A percentile compares a stretch with the other conserved stretches of the same genome.
Evolutionary conservation across 2,888 invertebrate species (phyloP).

Genomic region (Oligia latruncula): DNA sequence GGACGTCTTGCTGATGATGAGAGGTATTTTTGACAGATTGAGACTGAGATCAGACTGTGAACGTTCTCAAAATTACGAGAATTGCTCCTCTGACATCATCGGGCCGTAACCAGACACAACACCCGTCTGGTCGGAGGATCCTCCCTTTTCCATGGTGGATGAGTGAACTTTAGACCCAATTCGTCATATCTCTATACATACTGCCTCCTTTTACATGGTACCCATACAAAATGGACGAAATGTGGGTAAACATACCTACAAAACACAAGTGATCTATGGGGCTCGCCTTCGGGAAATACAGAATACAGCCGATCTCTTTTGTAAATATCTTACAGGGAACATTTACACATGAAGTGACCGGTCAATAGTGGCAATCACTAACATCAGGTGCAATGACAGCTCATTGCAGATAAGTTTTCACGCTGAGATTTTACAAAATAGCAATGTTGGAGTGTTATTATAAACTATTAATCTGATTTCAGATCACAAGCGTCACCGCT

Average conservation of each 20-base stretch:
- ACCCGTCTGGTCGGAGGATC: background rate
- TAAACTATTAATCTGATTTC: slow-evolving; percentile 8
- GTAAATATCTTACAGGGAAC: too few relatives aligned
- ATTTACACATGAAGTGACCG: background rate
- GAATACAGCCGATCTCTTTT: background rate
- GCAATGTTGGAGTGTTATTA: background rate
- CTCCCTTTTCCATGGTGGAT: background rate
- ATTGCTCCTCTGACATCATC: too few relatives aligned
- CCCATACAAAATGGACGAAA: too few relatives aligned
- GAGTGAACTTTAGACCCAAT: background rate
- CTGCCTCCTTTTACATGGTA: background rate
- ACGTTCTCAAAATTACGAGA: too few relatives aligned
- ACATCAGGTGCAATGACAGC: background rate
- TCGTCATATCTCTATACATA: background rate
- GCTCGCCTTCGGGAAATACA: too few relatives aligned
- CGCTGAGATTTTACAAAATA: background rate
- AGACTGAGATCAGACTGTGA: too few relatives aligned
- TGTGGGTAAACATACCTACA: background rate
- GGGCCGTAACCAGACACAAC: background rate
- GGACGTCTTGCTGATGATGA: too few relatives aligned
- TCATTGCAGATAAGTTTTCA: background rate
- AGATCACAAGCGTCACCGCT: slow-evolving; percentile 10
- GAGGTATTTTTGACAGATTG: too few relatives aligned
- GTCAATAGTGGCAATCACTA: background rate
- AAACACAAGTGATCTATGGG: background rate